These are phyloP conservation scores for Auanema freiburgensis DNA, from an alignment of 2,888 invertebrate species.

Conservation along the genomic window DNA sequence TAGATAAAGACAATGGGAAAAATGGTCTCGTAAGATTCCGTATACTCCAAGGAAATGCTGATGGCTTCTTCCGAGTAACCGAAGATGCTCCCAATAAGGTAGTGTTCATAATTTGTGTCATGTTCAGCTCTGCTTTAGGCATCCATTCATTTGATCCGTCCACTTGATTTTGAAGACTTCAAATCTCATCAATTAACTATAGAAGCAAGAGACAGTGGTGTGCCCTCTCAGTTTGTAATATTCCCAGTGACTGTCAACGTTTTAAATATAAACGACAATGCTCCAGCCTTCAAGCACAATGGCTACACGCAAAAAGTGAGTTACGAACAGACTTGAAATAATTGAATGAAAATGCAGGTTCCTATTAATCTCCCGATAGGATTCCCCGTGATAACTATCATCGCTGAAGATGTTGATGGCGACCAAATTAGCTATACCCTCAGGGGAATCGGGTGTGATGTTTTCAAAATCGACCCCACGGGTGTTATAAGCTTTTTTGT, in stretches of 20 bases:
- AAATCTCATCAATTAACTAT: slow-evolving; percentile 6
- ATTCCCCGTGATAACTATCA: slow-evolving; percentile 29
- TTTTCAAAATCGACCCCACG: slow-evolving; percentile 23
- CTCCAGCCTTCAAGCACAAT: slow-evolving; percentile 16
- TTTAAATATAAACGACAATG: slow-evolving; percentile 13
- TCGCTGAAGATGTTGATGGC: slow-evolving; percentile 30
- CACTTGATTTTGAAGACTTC: slow-evolving; percentile 17
- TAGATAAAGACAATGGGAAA: slow-evolving; percentile 15
- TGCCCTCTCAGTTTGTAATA: slow-evolving; percentile 13
- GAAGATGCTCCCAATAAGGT: slow-evolving; percentile 10
- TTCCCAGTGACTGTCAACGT: slow-evolving; percentile 26
- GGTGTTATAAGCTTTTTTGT: slow-evolving; percentile 27
- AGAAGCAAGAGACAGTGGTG: slow-evolving; percentile 29
- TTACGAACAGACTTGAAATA: too few relatives aligned
- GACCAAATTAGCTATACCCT: slow-evolving; percentile 22
- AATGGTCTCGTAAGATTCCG: slow-evolving; percentile 21
- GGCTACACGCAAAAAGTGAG: slow-evolving; percentile 12
- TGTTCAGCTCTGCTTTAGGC: slow-evolving; percentile 12
- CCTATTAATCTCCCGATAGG: slow-evolving; percentile 27
- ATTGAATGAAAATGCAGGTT: too few relatives aligned
- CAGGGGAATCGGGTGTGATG: slow-evolving; percentile 24
- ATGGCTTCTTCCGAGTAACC: slow-evolving; percentile 29
- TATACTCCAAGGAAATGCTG: slow-evolving; percentile 31
- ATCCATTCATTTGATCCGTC: slow-evolving; percentile 2
- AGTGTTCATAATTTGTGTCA: not conserved